phyloP scores from a whole-genome alignment of 2,888 invertebrate genomes.

The Chironomus tentans region DNA sequence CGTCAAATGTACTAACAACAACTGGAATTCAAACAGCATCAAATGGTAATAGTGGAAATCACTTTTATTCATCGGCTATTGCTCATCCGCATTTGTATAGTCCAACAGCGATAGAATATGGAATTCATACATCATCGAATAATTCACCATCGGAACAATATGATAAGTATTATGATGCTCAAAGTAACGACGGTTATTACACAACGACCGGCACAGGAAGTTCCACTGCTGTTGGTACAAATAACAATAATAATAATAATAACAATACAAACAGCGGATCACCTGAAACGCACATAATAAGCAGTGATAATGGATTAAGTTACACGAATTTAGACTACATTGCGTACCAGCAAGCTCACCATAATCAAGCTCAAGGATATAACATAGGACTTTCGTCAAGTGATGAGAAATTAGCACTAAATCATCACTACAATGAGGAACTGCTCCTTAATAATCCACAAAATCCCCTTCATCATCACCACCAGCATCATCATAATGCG shows the following conservation, averaged over 20 bases:
- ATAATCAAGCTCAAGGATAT: constrained; percentile 31
- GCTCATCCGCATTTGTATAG: constrained; percentile 40
- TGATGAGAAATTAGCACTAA: constrained; percentile 47
- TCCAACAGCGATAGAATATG: constrained; percentile 42
- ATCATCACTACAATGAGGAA: constrained; percentile 46
- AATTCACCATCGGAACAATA: constrained; percentile 38
- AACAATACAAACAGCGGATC: constrained; percentile 29
- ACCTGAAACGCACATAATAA: constrained; percentile 57
- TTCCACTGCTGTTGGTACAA: neutral
- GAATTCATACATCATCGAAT: constrained; percentile 36
- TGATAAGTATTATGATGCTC: constrained; percentile 19
- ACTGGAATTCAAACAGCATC: neutral
- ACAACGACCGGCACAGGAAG: neutral
- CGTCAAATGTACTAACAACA: constrained; percentile 30
- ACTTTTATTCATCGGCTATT: constrained; percentile 4
- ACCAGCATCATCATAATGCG: constrained; percentile 30
- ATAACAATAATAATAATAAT: neutral
- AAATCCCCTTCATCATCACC: constrained; percentile 34
- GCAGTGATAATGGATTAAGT: constrained; percentile 76
- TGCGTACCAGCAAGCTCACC: constrained; percentile 45
- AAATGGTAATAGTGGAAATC: constrained; percentile 16
- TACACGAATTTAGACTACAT: constrained; percentile 81
- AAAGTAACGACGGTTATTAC: constrained; percentile 2
- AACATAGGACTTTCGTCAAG: constrained; percentile 36
- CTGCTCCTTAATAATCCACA: constrained; percentile 11